Evolutionary conservation across 2,888 invertebrate species (phyloP).

Genomic region (Zhuqinia jingwanae): DNA sequence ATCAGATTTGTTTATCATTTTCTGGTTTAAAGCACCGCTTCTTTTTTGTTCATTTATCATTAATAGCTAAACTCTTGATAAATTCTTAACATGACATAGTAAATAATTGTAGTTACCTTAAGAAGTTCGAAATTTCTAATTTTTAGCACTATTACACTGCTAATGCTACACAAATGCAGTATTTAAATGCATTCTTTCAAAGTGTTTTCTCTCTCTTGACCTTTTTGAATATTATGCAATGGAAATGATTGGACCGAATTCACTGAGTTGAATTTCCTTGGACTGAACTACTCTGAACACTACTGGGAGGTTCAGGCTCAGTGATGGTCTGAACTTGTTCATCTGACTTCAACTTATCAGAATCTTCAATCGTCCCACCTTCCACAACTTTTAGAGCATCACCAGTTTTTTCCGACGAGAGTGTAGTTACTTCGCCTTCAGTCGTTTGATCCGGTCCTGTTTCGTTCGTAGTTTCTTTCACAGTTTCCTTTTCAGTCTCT

Average conservation of each 20-base stretch:
- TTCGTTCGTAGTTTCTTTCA: background rate
- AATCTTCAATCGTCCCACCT: background rate
- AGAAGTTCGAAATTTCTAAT: background rate
- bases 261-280: too few species aligned
- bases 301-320: too few species aligned
- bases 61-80: background rate
- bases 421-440: too few species aligned
- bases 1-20: background rate
- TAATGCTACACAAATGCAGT: background rate
- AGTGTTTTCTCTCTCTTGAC: too few species aligned
- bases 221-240: too few species aligned
- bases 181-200: too few species aligned
- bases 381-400: too few species aligned
- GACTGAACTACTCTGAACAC: too few species aligned
- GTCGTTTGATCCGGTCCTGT: too few species aligned
- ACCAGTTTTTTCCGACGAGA: background rate
- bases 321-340: too few species aligned
- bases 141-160: background rate
- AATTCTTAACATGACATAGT: background rate
- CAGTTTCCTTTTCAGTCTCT: background rate
- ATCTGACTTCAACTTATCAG: too few species aligned
- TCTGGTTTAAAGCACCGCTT: constrained; percentile 35
- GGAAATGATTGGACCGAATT: too few species aligned
- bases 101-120: background rate
- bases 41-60: constrained; percentile 13